Base-by-base conservation (phyloP, 2,797 vertebrate genomes). In the Lycodopsis pacificus region DNA sequence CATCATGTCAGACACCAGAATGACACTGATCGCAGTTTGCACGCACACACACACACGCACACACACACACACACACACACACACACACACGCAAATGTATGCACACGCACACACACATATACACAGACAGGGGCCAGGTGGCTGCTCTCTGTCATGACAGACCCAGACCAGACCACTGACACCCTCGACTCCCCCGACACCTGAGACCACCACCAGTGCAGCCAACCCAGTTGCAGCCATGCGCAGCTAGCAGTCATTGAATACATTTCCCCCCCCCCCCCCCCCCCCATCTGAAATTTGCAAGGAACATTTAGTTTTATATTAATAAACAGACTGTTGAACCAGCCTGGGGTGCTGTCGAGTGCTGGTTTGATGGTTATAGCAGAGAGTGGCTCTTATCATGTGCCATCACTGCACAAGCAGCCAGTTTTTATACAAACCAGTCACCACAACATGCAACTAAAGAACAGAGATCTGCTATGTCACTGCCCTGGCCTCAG, bases 1-100 rank as follows among this genome's bases (percentile, higher is more conserved):
- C 75, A 86, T 86, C 85, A 89, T 91, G 88, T 91, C 86, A 88
- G 85, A 91, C 89, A 87, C 77, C 71, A 69, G 75, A 85, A 81
- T 80, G 86, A 91, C 87, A 90, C 76, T 89, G 86, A 91, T 90
- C 75, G 7, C 63, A 34, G 32, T 73, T 83, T 73, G 58, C 61
- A 27, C 38, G 20, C 32, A n/a, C 57, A 59, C 57, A 36, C 57
- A 59, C 10, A 12, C 64, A 32, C 59, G 4, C 59, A 22, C 36
- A 22, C 36, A 40, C 61, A 27, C 38, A 12, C 32, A n/a, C 57
- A 59, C 57, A 36, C 57, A 59, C 10, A 12, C 64, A 32, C 59
- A 8, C 59, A 15, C 36, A 22, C 36, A 40, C 8, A 27, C 25
- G 14, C 69, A 17, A 36, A 19, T 30, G 61, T 30, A 74, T 68